Base-by-base conservation (phyloP, 2,888 invertebrate genomes). In the Hipparchia sbordonii region DNA sequence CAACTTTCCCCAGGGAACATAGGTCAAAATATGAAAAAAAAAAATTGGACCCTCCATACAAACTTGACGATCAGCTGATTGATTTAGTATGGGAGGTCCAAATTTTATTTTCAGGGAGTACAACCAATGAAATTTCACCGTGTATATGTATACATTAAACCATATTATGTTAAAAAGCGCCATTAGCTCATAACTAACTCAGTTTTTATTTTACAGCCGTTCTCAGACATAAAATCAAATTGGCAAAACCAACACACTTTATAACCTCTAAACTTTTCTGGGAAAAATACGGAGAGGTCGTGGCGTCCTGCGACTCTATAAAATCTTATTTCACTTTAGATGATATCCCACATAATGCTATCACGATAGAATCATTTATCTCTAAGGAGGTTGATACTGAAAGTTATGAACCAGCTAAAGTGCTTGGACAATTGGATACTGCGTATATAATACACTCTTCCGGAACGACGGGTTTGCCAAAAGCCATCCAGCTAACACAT, bases 391-490 rank as follows among this genome's bases (percentile, higher is more conserved):
- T 82, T 74, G 83, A 89, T 81, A 74, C 85, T 73, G 72, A 84
- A 73, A 82, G 80, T 66, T 90, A 88, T 78, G 86, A 92, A 67
- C 95, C 95, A 52, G 79, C 83, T 68, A 79, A 86, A 23, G 89
- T 95, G n/a, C 95, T 83, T 70, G 90, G 89, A 72, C 85, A 87
- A 71, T 82, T 75, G 46, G 89, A 90, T 77, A 81, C 81, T 2
- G 88, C 87, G 0, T 79, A 86, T 39, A 89, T 96, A 80, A 91
- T 96, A 74, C 96, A 95, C 85, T 96, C 96, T 54, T 96, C 96
- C 72, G 96, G 96, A 63, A 96, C 96, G 0, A 95, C 95, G 13
- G 96, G 96, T 0, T 85, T 96, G 80, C 95, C 96, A 0, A 96
- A 96, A 86, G 96, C 95, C 52, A 96, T 96, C 1, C 91, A 95